phyloP scores from a whole-genome alignment of 2,797 vertebrate species.

The Sebastes baramenuke region DNA sequence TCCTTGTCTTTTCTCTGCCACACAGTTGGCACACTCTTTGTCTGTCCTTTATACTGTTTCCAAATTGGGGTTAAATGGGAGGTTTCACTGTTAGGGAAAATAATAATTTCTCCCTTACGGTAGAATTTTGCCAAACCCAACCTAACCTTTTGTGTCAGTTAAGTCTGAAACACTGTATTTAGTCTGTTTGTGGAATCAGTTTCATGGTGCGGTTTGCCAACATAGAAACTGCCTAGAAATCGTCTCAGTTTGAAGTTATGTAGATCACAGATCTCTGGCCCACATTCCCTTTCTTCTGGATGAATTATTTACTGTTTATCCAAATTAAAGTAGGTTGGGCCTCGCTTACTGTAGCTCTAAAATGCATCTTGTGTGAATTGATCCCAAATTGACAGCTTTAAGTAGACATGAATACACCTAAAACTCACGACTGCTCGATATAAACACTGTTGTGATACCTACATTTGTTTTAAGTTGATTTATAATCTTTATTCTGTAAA shows the following conservation, averaged over 20 bases:
- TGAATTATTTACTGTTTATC: conserved; percentile 75
- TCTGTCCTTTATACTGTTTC: not conserved
- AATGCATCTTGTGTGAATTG: conserved; percentile 9
- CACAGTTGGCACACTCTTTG: not conserved
- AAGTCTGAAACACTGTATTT: not conserved
- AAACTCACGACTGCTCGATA: not conserved
- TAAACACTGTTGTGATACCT: not conserved
- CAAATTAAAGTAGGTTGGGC: conserved; percentile 45
- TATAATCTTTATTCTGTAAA: not conserved
- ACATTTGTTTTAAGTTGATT: not conserved
- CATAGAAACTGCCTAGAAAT: conserved; percentile 7
- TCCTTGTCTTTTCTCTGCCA: not conserved
- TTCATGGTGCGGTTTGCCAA: not conserved
- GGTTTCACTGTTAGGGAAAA: not conserved
- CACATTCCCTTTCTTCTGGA: conserved; percentile 36
- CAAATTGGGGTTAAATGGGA: not conserved
- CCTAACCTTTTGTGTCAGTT: not conserved
- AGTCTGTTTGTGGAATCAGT: not conserved
- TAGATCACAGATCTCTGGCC: conserved; percentile 51
- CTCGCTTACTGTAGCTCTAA: not conserved
- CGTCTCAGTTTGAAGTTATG: conserved; percentile 30
- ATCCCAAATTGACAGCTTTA: not conserved
- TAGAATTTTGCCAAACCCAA: not conserved
- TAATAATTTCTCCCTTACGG: not conserved
- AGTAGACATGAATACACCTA: not conserved